These are phyloP conservation scores for Miichthys miiuy DNA, from an alignment of 2,797 vertebrate species.

Conservation along the genomic window DNA sequence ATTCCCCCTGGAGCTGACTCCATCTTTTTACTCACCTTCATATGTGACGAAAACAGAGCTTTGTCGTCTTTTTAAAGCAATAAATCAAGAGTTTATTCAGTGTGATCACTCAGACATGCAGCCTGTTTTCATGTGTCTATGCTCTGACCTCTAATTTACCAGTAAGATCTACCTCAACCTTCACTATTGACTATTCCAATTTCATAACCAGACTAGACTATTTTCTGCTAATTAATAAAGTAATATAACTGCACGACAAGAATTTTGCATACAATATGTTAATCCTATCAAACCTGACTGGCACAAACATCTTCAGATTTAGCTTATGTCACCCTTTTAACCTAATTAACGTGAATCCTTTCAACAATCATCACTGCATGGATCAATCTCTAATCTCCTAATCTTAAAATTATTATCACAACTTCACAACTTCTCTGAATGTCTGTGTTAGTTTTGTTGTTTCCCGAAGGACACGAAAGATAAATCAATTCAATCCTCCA, in stretches of 20 bases:
- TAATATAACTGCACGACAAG: background rate
- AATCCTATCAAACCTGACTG: background rate
- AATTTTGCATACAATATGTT: background rate
- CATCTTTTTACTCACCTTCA: slow-evolving; percentile 18
- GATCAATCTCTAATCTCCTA: background rate
- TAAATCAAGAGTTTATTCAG: background rate
- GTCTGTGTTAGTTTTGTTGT: background rate
- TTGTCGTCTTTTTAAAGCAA: background rate
- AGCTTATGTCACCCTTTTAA: background rate
- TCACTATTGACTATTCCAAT: background rate
- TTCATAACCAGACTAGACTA: background rate
- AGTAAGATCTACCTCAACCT: background rate
- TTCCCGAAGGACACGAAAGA: background rate
- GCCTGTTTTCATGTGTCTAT: background rate
- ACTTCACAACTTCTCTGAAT: background rate
- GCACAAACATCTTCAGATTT: background rate
- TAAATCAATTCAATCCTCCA: background rate
- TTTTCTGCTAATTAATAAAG: background rate
- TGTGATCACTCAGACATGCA: slow-evolving; percentile 3
- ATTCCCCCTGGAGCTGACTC: background rate
- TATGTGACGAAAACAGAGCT: background rate
- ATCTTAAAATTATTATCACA: background rate
- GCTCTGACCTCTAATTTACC: background rate
- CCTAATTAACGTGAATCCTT: background rate
- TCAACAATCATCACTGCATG: background rate